Evolutionary conservation across 2,113 vertebrate genomes (phyloP).

Genomic region (Seriola dumerili): DNA sequence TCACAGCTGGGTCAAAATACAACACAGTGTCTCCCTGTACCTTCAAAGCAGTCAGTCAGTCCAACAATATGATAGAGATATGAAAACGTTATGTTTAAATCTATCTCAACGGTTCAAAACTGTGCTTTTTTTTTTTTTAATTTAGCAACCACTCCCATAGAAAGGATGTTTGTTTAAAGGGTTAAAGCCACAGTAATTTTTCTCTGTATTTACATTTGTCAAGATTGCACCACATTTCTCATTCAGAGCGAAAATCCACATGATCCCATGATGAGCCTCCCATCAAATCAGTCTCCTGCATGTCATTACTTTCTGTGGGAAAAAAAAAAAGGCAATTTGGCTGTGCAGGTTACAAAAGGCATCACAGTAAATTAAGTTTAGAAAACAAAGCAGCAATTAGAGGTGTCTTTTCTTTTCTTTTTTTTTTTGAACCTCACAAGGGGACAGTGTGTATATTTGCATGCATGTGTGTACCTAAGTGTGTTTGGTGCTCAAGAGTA

Average conservation of each 20-base stretch:
- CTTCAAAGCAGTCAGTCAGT: neutral
- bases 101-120: neutral
- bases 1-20: neutral
- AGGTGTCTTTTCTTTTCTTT: slow-evolving; percentile 26
- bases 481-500: slow-evolving; percentile 42
- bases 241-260: slow-evolving; percentile 26
- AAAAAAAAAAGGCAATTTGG: slow-evolving; percentile 12
- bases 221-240: slow-evolving; percentile 25
- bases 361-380: slow-evolving; percentile 36
- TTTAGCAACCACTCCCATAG: neutral
- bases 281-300: slow-evolving; percentile 47
- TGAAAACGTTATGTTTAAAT: neutral
- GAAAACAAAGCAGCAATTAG: slow-evolving; percentile 78
- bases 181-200: slow-evolving; percentile 5
- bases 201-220: slow-evolving; percentile 27
- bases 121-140: neutral
- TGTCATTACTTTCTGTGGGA: slow-evolving; percentile 32
- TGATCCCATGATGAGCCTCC: slow-evolving; percentile 48
- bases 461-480: slow-evolving; percentile 27
- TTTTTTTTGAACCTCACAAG: slow-evolving; percentile 43
- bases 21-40: neutral
- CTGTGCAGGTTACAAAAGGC: neutral
- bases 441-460: slow-evolving; percentile 55
- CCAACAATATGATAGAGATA: neutral
- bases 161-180: slow-evolving; percentile 4